Percentiles rank a stretch among this genome's conserved stretches.
phyloP scores from a whole-genome alignment of 2,888 invertebrate species.

The Phalangium opilio region DNA sequence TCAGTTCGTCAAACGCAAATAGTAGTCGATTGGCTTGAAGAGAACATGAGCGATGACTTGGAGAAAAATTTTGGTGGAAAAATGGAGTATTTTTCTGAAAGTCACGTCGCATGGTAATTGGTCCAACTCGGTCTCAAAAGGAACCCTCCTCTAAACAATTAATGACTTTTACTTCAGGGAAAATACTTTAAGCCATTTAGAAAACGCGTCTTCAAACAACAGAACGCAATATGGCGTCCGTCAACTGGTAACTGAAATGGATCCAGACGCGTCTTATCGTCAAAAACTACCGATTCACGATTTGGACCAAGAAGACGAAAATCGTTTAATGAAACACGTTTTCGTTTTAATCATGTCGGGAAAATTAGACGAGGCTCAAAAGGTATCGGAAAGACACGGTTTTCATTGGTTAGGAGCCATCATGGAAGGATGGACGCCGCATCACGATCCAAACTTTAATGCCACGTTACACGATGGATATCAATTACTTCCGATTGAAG shows the following conservation, averaged over 20 bases:
- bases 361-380: constrained; percentile 62
- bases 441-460: constrained; percentile 63
- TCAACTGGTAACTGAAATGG: constrained; percentile 50
- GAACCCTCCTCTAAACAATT: too few relatives aligned
- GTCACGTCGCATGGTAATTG: constrained; percentile 63
- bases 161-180: too few relatives aligned
- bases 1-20: constrained; percentile 46
- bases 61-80: constrained; percentile 32
- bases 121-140: too few relatives aligned
- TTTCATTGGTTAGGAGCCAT: constrained; percentile 84
- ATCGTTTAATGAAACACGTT: constrained; percentile 42
- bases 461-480: constrained; percentile 28
- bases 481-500: constrained; percentile 46
- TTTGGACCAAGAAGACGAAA: constrained; percentile 48
- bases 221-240: constrained; percentile 21
- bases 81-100: constrained; percentile 60
- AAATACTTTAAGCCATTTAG: too few relatives aligned
- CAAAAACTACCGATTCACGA: constrained; percentile 65
- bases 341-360: constrained; percentile 71
- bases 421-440: constrained; percentile 74
- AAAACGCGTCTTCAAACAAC: too few relatives aligned
- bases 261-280: constrained; percentile 76
- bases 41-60: constrained; percentile 47
- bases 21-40: constrained; percentile 84
- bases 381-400: constrained; percentile 66